These are phyloP conservation scores for Aphyosemion australe DNA, from an alignment of 2,113 vertebrate species.

Conservation along the genomic window DNA sequence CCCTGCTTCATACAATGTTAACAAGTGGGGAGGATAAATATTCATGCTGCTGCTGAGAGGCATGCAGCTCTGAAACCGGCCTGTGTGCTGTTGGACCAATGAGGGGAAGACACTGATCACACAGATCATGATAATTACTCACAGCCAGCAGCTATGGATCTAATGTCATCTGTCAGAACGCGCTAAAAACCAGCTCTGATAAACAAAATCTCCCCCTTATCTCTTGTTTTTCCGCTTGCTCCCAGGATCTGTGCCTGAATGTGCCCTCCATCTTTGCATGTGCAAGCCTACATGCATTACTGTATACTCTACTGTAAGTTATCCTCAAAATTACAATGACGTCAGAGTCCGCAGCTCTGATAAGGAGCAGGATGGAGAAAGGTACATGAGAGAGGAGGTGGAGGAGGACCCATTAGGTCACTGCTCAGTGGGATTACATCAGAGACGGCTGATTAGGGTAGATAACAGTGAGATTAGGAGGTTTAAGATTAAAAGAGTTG, in stretches of 20 bases:
- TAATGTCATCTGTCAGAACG: slow-evolving; percentile 15
- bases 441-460: slow-evolving; percentile 48
- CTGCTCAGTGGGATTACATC: slow-evolving; percentile 51
- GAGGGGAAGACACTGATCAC: neutral
- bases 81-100: slow-evolving; percentile 5
- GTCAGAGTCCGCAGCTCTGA: slow-evolving; percentile 18
- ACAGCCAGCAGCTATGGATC: slow-evolving; percentile 1
- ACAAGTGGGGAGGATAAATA: slow-evolving; percentile 59
- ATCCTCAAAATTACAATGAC: slow-evolving; percentile 45
- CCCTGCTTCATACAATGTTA: slow-evolving; percentile 58
- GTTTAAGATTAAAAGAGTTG: slow-evolving; percentile 36
- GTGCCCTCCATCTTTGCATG: slow-evolving; percentile 22
- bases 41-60: slow-evolving; percentile 40
- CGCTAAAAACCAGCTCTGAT: neutral
- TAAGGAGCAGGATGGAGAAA: slow-evolving; percentile 7
- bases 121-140: slow-evolving; percentile 24
- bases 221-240: no score
- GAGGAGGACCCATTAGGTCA: slow-evolving; percentile 29
- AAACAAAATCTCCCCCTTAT: no score
- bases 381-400: neutral
- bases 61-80: neutral
- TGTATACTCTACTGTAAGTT: slow-evolving; percentile 17
- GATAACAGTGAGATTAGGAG: slow-evolving; percentile 61
- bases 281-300: neutral
- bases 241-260: neutral